Conservation (phyloP, 2,113 vertebrate species). For the Elachura formosa region DNA sequence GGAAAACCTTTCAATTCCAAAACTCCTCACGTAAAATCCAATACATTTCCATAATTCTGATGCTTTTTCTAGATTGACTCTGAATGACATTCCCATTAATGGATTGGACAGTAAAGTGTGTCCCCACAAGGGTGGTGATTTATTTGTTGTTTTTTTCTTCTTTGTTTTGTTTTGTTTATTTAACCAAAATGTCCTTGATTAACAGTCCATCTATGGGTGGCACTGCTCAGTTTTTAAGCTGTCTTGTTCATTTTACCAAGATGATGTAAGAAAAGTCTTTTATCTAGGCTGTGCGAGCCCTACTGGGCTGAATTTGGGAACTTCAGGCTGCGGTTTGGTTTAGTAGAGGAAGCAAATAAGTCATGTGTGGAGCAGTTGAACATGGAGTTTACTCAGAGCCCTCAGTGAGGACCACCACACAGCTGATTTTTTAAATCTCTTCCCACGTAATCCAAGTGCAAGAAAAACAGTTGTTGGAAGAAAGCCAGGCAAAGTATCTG, state of each 20-base stretch:
- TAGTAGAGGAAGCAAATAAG: background rate
- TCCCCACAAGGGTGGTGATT: background rate
- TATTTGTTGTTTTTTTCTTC: background rate
- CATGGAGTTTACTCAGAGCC: background rate
- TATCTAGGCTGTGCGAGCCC: background rate
- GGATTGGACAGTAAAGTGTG: background rate
- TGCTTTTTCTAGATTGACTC: background rate
- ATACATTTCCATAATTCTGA: background rate
- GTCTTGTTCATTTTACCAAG: background rate
- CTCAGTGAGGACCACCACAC: background rate
- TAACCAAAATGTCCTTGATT: background rate
- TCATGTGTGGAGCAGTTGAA: background rate
- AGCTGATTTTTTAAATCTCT: background rate
- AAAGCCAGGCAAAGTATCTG: background rate
- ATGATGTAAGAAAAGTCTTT: background rate
- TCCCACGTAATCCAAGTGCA: background rate
- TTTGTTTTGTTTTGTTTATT: background rate
- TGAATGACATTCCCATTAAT: background rate
- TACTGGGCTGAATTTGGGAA: background rate
- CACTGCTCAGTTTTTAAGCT: background rate
- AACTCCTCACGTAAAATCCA: background rate
- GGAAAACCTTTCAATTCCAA: background rate
- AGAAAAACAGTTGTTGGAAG: background rate
- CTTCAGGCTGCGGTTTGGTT: background rate
- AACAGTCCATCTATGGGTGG: background rate